A percentile compares a stretch with the other conserved stretches of the same genome.
phyloP scores from a whole-genome alignment of 1,140 invertebrate species.

The Bombus impatiens region DNA sequence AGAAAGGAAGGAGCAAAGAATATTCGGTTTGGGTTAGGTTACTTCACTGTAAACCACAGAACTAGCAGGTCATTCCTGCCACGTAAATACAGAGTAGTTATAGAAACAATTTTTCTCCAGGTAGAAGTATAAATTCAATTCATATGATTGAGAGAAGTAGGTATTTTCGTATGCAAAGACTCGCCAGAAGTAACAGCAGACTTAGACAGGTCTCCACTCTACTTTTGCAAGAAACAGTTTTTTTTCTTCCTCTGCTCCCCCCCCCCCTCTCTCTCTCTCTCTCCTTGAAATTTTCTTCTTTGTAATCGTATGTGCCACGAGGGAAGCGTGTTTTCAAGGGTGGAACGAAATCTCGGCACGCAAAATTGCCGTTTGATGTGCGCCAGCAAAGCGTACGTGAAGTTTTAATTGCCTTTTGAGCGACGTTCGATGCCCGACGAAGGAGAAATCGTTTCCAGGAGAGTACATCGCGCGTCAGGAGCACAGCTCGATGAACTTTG shows the following conservation, averaged over 20 bases:
- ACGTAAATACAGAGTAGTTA: not conserved
- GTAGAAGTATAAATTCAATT: not conserved
- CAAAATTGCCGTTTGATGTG: slow-evolving; percentile 64
- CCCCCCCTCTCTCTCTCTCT: not conserved
- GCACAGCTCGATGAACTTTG: slow-evolving; percentile 60
- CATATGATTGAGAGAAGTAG: no score
- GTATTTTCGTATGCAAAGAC: not conserved
- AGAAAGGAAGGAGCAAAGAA: slow-evolving; percentile 38
- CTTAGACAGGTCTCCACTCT: not conserved
- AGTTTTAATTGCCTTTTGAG: slow-evolving; percentile 64
- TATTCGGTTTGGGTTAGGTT: slow-evolving; percentile 40
- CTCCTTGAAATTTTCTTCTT: not conserved
- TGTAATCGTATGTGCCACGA: no score
- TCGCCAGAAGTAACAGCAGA: slow-evolving; percentile 1
- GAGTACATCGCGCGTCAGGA: slow-evolving; percentile 29
- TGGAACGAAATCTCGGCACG: slow-evolving; percentile 60
- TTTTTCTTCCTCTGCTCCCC: no score
- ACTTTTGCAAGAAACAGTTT: not conserved
- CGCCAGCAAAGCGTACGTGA: slow-evolving; percentile 58
- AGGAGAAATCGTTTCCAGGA: slow-evolving; percentile 58
- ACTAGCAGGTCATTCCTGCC: slow-evolving; percentile 30
- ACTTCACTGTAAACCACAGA: slow-evolving; percentile 52
- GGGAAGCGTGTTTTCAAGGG: slow-evolving; percentile 24
- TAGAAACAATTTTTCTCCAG: not conserved
- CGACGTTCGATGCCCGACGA: slow-evolving; percentile 53